These are phyloP conservation scores for Orthosia gothica DNA, from an alignment of 2,888 invertebrate species.

Conservation along the genomic window DNA sequence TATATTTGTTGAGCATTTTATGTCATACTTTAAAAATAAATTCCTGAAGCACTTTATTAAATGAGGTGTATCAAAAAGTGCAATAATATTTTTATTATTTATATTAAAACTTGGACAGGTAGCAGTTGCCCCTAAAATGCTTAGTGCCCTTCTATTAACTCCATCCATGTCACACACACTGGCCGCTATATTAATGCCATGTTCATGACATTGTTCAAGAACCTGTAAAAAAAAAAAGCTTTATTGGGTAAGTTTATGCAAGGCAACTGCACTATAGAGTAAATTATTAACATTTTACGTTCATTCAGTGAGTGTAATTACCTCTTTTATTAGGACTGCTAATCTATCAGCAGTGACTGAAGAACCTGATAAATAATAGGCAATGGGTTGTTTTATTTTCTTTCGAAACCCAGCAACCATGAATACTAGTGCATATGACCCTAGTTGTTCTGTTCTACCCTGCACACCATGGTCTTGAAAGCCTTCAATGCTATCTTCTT, in stretches of 20 bases:
- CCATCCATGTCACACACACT: constrained; percentile 15
- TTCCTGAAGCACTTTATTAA: constrained; percentile 13
- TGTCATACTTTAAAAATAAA: constrained; percentile 7
- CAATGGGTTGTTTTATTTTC: constrained; percentile 6
- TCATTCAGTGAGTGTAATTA: constrained; percentile 1
- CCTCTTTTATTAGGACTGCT: constrained; percentile 13
- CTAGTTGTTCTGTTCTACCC: too few relatives aligned
- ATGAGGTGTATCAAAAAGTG: constrained; percentile 6
- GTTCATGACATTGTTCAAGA: constrained; percentile 4
- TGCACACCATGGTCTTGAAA: constrained; percentile 6
- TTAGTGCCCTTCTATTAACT: constrained; percentile 5
- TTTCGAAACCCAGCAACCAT: neutral
- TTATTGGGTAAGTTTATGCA: neutral
- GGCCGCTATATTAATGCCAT: too few relatives aligned
- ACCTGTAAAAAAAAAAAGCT: constrained; percentile 1
- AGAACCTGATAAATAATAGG: constrained; percentile 4
- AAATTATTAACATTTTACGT: constrained; percentile 5
- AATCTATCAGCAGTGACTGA: constrained; percentile 3
- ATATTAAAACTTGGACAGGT: too few relatives aligned
- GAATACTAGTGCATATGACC: constrained; percentile 18
- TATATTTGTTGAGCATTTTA: constrained; percentile 9
- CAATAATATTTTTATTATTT: neutral
- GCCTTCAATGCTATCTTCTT: constrained; percentile 5
- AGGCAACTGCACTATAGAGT: constrained; percentile 2
- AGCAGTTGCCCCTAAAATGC: constrained; percentile 10